phyloP scores from a whole-genome alignment of 1,140 invertebrate species.

The Ooceraea biroi region DNA sequence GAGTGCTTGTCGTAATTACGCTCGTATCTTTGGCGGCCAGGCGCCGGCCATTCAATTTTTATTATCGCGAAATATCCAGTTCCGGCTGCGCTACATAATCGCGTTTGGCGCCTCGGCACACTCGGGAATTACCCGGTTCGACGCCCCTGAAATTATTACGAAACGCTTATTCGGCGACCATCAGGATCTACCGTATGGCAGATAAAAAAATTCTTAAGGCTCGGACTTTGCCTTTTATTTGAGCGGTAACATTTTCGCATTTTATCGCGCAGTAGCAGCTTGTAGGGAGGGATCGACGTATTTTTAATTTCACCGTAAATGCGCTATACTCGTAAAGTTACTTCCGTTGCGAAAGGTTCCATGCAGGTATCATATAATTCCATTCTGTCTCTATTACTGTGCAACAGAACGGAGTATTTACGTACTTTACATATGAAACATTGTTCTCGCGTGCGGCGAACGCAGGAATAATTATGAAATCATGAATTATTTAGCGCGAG shows the following conservation, averaged over 20 bases:
- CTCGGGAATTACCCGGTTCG: constrained; percentile 73
- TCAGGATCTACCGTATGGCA: constrained; percentile 43
- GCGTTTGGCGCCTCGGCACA: constrained; percentile 72
- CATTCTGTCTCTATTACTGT: neutral
- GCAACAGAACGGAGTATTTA: too few species aligned
- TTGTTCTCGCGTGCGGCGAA: neutral
- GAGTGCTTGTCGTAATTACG: constrained; percentile 73
- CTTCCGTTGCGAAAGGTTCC: neutral
- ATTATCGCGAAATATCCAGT: constrained; percentile 70
- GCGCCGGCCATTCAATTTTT: constrained; percentile 70
- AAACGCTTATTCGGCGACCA: constrained; percentile 61
- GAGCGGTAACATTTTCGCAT: constrained; percentile 17
- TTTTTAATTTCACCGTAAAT: constrained; percentile 2
- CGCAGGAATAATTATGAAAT: constrained; percentile 2
- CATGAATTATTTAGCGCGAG: neutral
- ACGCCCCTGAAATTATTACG: constrained; percentile 72
- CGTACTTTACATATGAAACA: neutral
- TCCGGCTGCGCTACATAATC: constrained; percentile 68
- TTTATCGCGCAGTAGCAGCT: constrained; percentile 34
- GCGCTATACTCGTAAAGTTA: constrained; percentile 1
- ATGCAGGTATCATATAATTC: neutral
- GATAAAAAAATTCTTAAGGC: constrained; percentile 44
- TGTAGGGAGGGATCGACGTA: neutral
- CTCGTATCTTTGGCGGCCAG: constrained; percentile 72
- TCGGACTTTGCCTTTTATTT: constrained; percentile 32